Base-by-base conservation (phyloP, 2,888 invertebrate genomes). In the Aethes cnicana region DNA sequence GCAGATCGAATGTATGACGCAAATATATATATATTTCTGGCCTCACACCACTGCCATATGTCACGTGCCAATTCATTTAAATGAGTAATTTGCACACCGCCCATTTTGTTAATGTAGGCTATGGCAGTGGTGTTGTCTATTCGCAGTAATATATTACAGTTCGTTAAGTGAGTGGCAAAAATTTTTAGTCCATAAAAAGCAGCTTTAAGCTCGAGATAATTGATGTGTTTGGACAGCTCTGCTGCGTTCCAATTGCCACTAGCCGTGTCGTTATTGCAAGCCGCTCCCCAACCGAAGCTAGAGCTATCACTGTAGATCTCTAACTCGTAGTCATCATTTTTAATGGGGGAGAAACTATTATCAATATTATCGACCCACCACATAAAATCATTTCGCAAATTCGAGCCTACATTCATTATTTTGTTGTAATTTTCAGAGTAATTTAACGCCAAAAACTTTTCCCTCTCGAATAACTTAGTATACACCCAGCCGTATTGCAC, bases 391-490 rank as follows among this genome's bases (percentile, higher is more conserved):
- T 9, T 2, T 4, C 12, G 5, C 20, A 23, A 9, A 11, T 33
- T 11, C 6, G 4, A 9, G 9, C 7, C 3, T 23, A 33, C 9
- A 7, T 6, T 33, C 33, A 23, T 33, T 17, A 8, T 33, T 8
- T 21, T 21, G 6, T 44, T 35, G 23, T 44, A 44, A 33, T 44
- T 17, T 9, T 23, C 23, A 3, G 14, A 16, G 5, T 32, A 23
- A 1, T 14, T 5, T 9, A 44, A 23, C 12, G 44, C 23, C 3
- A 33, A 9, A 12, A 23, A 44, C 33, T 33, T 44, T 4, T 18
- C 8, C 23, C 33, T 44, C 9, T 44, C 44, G 11, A 44, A 16
- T 4, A 44, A 5, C 23, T 33, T 44, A 21, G 44, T 44, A 20
- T 44, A 33, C 14, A 44, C 6, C 33, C 16, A 17, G 2, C 44